Percentiles rank a stretch among this genome's conserved stretches.
phyloP scores from a whole-genome alignment of 2,797 vertebrate species.

The Eospalax fontanierii region DNA sequence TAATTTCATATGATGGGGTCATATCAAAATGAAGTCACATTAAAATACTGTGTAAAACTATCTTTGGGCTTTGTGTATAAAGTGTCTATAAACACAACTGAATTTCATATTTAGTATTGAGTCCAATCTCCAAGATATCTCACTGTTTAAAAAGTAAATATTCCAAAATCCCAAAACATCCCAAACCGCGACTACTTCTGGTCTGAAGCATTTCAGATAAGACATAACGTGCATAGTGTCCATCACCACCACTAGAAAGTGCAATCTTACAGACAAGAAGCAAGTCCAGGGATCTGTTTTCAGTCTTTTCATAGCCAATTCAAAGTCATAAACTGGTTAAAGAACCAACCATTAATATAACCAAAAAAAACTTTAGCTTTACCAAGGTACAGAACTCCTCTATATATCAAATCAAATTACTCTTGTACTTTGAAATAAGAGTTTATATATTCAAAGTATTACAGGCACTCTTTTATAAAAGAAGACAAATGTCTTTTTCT shows the following conservation, averaged over 20 bases:
- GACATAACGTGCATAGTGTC: not conserved
- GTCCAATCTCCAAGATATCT: not conserved
- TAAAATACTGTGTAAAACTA: not conserved
- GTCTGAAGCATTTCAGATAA: not conserved
- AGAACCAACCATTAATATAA: not conserved
- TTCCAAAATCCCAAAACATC: not conserved
- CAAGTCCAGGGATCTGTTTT: not conserved
- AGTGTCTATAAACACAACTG: not conserved
- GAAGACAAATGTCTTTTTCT: not conserved
- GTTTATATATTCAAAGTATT: not conserved
- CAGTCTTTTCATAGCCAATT: not conserved
- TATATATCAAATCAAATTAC: not conserved
- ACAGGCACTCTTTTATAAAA: constrained; percentile 10
- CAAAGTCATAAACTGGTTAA: not conserved
- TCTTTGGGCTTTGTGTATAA: not conserved
- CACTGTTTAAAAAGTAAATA: not conserved
- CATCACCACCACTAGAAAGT: not conserved
- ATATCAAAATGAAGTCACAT: not conserved
- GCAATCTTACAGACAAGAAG: not conserved
- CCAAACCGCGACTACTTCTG: not conserved
- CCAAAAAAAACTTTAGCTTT: not conserved
- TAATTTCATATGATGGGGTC: not conserved
- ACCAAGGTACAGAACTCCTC: not conserved
- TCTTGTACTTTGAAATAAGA: constrained; percentile 8
- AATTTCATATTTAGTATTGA: not conserved